phyloP scores from a whole-genome alignment of 2,888 invertebrate genomes.

The Parasteatoda lunata region DNA sequence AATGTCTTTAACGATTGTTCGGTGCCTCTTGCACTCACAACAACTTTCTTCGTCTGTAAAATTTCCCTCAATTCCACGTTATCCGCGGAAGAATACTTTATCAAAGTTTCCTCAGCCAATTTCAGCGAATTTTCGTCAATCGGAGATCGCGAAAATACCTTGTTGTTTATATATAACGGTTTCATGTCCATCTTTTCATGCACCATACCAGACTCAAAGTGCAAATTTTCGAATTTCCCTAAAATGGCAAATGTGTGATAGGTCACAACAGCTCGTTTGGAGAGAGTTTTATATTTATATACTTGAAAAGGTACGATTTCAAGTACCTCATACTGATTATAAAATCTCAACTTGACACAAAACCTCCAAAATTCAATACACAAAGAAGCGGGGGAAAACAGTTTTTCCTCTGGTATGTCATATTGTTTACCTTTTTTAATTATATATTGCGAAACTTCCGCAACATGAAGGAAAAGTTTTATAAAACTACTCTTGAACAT shows the following conservation, averaged over 20 bases:
- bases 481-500: slow-evolving; percentile 23
- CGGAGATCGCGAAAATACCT: slow-evolving; percentile 17
- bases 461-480: slow-evolving; percentile 42
- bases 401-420: not conserved
- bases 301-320: slow-evolving; percentile 25
- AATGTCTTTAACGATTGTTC: slow-evolving; percentile 31
- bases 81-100: slow-evolving; percentile 21
- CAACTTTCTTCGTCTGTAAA: slow-evolving; percentile 32
- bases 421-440: not conserved
- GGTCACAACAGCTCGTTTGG: slow-evolving; percentile 45
- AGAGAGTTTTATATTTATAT: slow-evolving; percentile 21
- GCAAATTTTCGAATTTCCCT: slow-evolving; percentile 29
- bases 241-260: slow-evolving; percentile 56
- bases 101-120: slow-evolving; percentile 12
- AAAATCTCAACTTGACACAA: slow-evolving; percentile 46
- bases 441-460: slow-evolving; percentile 24
- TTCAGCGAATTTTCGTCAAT: not conserved
- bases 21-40: slow-evolving; percentile 31
- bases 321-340: slow-evolving; percentile 16
- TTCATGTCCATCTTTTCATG: slow-evolving; percentile 42
- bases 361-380: slow-evolving; percentile 55
- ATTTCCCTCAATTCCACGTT: slow-evolving; percentile 30
- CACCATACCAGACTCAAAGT: not conserved
- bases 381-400: slow-evolving; percentile 21
- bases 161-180: slow-evolving; percentile 33